Evolutionary conservation across 2,113 vertebrate genomes (phyloP).

Genomic region (Actenoides hombroni): DNA sequence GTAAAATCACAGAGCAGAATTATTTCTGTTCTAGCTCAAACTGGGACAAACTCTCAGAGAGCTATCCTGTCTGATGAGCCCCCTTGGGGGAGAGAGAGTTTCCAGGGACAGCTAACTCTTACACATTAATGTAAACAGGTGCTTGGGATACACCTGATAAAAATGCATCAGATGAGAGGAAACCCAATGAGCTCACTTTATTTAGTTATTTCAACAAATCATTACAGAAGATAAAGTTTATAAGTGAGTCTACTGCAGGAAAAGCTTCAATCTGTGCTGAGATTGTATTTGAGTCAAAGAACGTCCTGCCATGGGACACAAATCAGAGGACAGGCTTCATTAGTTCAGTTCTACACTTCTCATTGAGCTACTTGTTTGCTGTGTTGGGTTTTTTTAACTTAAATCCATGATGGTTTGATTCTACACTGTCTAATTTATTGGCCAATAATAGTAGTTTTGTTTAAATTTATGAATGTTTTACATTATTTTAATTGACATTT

Average conservation of each 20-base stretch:
- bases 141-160: neutral
- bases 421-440: neutral
- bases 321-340: neutral
- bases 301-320: neutral
- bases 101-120: neutral
- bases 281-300: neutral
- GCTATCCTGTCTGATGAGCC: neutral
- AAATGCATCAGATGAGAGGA: neutral
- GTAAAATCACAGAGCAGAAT: too few relatives aligned
- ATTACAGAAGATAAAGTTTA: neutral
- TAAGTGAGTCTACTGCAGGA: neutral
- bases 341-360: neutral
- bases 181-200: neutral
- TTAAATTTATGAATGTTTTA: slow-evolving; percentile 38
- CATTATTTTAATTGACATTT: slow-evolving; percentile 45
- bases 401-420: slow-evolving; percentile 2
- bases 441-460: neutral
- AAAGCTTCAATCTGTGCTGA: neutral
- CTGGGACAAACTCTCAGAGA: neutral
- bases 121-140: neutral
- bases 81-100: neutral
- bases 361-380: slow-evolving; percentile 4
- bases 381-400: neutral
- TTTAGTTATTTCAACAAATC: neutral
- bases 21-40: too few relatives aligned